Evolutionary conservation across 2,888 invertebrate species (phyloP), one percentile per base, ranked within the genome.

Genomic region (Chrysomela aeneicollis): DNA sequence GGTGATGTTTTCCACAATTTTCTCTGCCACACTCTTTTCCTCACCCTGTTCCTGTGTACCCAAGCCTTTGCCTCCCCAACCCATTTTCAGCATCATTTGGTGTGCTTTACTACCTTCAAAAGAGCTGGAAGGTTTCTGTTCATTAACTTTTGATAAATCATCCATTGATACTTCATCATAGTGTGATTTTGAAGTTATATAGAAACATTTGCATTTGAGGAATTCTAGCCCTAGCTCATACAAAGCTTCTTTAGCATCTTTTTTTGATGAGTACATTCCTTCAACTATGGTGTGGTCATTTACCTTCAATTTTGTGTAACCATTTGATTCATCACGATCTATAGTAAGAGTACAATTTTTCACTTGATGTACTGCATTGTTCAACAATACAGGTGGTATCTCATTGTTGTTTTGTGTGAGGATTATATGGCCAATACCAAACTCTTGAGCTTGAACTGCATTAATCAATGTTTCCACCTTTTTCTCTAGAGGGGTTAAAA

Each of bases 1-100:
- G 0, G 76, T 73, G 22, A 77, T 65, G 64, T 76, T 77, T 64
- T 76, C 72, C 46, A 67, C 64, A 22, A 76, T 67, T 15, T 69
- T 71, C 52, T 76, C 75, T 9, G 74, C 74, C 2, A 76, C 74
- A 19, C 74, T 72, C 58, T 73, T 75, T 46, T 75, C 70, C 47
- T 67, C 68, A 8, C 77, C 77, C 69, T 77, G 77, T 61, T 77
- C 77, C 37, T 73, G 71, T 10, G 70, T 62, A 3, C 77, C 77
- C 9, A 77, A 64, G 3, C 77, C 77, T 64, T 76, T 76, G 5
- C 77, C 77, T 30, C 71, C 70, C 77, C 77, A 77, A 2, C 77
- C 77, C 77, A 77, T 77, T 72, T 76, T 77, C 42, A 75, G 30
- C 77, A 77, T 76, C 75, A 77, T 77, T 59, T 73, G 69, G 59